phyloP scores from a whole-genome alignment of 1,140 invertebrate species.

The Geopemphigus sp. region DNA sequence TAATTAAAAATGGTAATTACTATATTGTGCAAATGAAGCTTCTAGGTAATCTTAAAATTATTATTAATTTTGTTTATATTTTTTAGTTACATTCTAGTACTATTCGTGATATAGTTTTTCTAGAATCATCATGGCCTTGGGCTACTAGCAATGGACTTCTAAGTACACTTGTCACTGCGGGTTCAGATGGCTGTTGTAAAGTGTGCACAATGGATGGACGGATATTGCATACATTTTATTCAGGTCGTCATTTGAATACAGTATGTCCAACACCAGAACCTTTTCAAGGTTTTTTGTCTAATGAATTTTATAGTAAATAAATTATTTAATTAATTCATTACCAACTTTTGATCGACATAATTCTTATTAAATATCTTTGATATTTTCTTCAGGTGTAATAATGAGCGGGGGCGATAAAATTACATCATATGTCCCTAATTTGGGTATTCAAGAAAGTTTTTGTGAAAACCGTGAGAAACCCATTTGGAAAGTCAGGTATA shows the following conservation, averaged over 20 bases:
- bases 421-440: conserved; percentile 59
- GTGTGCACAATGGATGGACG: conserved; percentile 58
- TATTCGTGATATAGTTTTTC: conserved; percentile 59
- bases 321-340: neutral
- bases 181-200: conserved; percentile 58
- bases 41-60: neutral
- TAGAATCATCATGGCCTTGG: conserved; percentile 60
- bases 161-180: conserved; percentile 57
- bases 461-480: conserved; percentile 57
- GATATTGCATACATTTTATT: conserved; percentile 57
- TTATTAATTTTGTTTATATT: conserved; percentile 30
- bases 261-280: conserved; percentile 59
- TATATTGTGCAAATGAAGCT: neutral
- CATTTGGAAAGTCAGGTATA: conserved; percentile 59
- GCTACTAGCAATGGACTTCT: conserved; percentile 54
- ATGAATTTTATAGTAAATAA: conserved; percentile 58
- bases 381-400: conserved; percentile 56
- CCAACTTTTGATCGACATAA: neutral
- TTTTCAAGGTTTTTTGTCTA: conserved; percentile 56
- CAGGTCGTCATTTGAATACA: conserved; percentile 58
- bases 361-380: too few species aligned
- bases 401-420: conserved; percentile 59
- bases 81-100: conserved; percentile 57
- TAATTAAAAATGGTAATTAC: neutral
- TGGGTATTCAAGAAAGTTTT: conserved; percentile 57